Base-by-base conservation (phyloP, 2,797 vertebrate genomes). In the Smutsia temminckii region DNA sequence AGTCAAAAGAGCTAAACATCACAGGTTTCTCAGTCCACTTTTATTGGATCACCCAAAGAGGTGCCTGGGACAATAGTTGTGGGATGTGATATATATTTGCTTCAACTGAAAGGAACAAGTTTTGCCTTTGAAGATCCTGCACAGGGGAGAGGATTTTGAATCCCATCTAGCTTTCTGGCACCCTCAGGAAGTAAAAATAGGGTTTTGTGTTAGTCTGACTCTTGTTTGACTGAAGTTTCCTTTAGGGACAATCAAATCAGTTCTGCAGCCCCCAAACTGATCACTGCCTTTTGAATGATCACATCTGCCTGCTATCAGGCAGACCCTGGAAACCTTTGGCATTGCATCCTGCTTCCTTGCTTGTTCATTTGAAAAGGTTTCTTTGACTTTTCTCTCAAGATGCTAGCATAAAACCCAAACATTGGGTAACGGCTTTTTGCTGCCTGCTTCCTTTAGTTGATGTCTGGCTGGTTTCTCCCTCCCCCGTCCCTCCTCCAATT, bases 1-100 rank as follows among this genome's bases (percentile, higher is more conserved):
- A 53, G 81, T 97, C 96, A 95, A 96, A 98, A 80, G 96, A 96
- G 88, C 84, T 95, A 95, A 97, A 81, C 95, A 95, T 96, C 96
- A 94, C 66, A 87, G 2, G 10, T 53, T 72, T 90, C 86, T 85
- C 89, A 85, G 14, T 88, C 81, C 64, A 59, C 92, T 95, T 97
- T 95, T 68, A 95, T 97, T 96, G 95, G 94, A 81, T 85, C 96
- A 51, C 90, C 75, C 85, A 77, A 93, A 96, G 66, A 40, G 23
- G 83, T 74, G 27, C 32, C 25, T 71, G 77, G 87, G 95, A 92
- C 95, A 97, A 71, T 95, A 72, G 69, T 89, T 49, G 7, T 53
- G 77, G 96, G 93, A 25, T 59, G 55, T 92, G 77, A 90, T 93
- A 81, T 77, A 61, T 55, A 68, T 97, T 96, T 96, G 51, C 97